phyloP scores from a whole-genome alignment of 2,797 vertebrate genomes.

The Sylvia borin region DNA sequence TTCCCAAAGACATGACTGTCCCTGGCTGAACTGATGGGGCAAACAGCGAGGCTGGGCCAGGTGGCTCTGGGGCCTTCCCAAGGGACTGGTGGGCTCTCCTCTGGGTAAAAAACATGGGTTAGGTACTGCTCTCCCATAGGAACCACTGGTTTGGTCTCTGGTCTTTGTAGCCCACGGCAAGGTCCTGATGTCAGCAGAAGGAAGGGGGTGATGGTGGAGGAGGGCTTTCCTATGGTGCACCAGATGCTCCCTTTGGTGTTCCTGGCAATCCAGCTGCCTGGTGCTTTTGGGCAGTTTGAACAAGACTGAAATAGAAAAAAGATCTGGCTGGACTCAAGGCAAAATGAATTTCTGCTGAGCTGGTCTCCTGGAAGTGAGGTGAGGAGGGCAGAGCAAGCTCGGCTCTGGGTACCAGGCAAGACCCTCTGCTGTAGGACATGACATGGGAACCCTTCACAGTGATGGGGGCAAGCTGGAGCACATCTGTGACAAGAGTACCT shows the following conservation, averaged over 20 bases:
- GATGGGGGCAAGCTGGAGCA: background rate
- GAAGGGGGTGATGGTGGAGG: background rate
- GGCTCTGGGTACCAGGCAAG: background rate
- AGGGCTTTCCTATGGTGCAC: background rate
- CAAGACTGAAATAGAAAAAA: background rate
- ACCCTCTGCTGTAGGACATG: accelerated
- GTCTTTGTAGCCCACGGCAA: background rate
- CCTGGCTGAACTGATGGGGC: background rate
- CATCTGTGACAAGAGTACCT: background rate
- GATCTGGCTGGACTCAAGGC: background rate
- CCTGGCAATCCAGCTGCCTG: background rate
- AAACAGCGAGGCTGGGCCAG: background rate
- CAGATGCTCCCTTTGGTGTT: background rate
- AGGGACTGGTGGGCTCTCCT: background rate
- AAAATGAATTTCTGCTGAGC: background rate
- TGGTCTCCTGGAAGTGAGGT: background rate
- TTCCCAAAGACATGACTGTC: background rate
- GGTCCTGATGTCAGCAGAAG: background rate
- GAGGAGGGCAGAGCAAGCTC: background rate
- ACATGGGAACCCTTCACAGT: accelerated
- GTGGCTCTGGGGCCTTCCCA: background rate
- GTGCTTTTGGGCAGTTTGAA: background rate
- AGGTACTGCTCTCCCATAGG: background rate
- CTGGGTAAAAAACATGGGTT: background rate
- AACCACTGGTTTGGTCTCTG: background rate